A percentile compares a stretch with the other conserved stretches of the same genome.
Evolutionary conservation across 2,888 invertebrate genomes (phyloP).

Genomic region (Blastobasis adustella): DNA sequence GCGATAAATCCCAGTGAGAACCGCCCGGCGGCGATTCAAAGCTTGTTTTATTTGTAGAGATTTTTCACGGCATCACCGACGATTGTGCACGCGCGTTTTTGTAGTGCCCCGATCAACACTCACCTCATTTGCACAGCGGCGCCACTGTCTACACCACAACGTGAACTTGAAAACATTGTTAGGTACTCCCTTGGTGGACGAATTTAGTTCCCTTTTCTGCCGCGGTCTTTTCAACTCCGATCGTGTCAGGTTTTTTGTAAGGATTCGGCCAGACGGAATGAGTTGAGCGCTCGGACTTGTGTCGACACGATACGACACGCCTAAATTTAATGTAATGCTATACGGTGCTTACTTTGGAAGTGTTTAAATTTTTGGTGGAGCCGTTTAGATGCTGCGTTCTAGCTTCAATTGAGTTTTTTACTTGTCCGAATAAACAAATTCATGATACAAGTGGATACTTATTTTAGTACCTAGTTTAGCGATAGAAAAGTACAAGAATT

Average conservation of each 20-base stretch:
- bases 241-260: constrained; percentile 13
- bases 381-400: no score
- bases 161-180: neutral
- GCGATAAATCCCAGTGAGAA: constrained; percentile 17
- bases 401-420: no score
- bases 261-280: constrained; percentile 15
- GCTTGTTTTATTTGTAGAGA: constrained; percentile 50
- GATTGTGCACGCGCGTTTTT: constrained; percentile 41
- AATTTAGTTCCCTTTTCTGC: neutral
- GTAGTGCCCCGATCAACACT: neutral
- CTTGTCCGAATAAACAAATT: no score
- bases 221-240: constrained; percentile 27
- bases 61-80: constrained; percentile 50
- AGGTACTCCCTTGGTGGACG: neutral
- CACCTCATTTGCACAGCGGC: neutral
- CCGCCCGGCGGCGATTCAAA: constrained; percentile 24
- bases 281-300: constrained; percentile 51
- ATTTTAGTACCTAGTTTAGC: no score
- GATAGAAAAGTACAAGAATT: no score
- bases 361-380: no score
- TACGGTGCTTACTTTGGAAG: no score
- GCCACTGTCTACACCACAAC: neutral
- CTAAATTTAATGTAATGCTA: constrained; percentile 14
- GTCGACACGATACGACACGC: constrained; percentile 57
- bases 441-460: no score